Base-by-base conservation (phyloP, 2,888 invertebrate genomes). In the Zaprionus lineosus region DNA sequence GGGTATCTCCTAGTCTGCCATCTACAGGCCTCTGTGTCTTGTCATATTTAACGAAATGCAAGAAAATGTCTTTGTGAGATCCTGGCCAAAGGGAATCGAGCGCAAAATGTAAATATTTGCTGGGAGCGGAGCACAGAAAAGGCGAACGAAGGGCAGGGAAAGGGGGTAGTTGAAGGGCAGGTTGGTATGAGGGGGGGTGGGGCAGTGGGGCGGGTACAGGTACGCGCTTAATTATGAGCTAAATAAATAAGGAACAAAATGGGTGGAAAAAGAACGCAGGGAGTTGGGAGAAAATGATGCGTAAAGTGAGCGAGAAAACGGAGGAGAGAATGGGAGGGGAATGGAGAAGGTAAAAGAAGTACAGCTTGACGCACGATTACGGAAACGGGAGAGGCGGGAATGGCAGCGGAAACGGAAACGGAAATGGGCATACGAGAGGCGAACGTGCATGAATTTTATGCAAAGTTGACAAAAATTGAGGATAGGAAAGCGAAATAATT, bases 391-490 rank as follows among this genome's bases (percentile, higher is more conserved):
- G 3, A 34, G 7, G 16, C 3, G 16, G 29, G 15, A 9, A 9
- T 28, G 26, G 19, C 9, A 40, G 21, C 21, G 7, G 8, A 18
- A 31, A 24, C 31, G 24, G 19, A 44, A 9, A 28, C n/a, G 29
- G 18, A 31, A 33, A 18, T 46, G 19, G 39, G 12, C n/a, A 16
- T n/a, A 12, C 21, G 36, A 18, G 14, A 24, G 29, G 52, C 46
- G 58, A 47, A 74, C 74, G 82, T 64, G 70, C 69, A 64, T 60
- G 65, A 72, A 74, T 78, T 82, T 82, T 72, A 74, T 82, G 79
- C 76, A 78, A 82, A 82, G 66, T 82, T 74, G 66, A 75, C 84
- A 63, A 82, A 84, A 84, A 75, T 63, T 57, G 70, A 59, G 64
- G 65, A 61, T 57, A 58, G 61, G 14, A 68, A 74, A 59, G 64